Percentiles rank a stretch among this genome's conserved stretches.
Conservation (phyloP, 1,140 invertebrate genomes). For the Trissolcus basalis region DNA sequence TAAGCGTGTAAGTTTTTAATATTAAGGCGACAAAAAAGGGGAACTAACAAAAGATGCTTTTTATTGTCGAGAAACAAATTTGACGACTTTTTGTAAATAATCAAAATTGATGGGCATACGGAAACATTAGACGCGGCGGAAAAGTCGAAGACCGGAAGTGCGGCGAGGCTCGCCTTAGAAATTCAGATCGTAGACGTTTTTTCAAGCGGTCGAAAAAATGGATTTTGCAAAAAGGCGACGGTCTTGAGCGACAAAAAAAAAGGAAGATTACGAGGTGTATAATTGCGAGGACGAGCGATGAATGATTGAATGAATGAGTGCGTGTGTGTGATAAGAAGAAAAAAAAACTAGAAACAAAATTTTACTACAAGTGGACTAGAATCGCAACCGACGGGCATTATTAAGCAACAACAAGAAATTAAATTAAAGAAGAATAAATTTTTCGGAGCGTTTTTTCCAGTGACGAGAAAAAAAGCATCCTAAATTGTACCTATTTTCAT, state of each 20-base stretch:
- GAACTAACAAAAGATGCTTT: slow-evolving; percentile 10
- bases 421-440: slow-evolving; percentile 68
- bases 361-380: slow-evolving; percentile 77
- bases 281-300: slow-evolving; percentile 38
- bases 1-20: neutral
- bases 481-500: slow-evolving; percentile 78
- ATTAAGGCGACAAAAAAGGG: slow-evolving; percentile 11
- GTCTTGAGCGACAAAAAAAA: slow-evolving; percentile 26
- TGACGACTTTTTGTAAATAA: slow-evolving; percentile 56
- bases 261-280: slow-evolving; percentile 18
- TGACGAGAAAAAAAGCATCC: slow-evolving; percentile 73
- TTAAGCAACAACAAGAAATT: slow-evolving; percentile 65
- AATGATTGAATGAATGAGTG: slow-evolving; percentile 21
- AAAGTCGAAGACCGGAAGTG: slow-evolving; percentile 56
- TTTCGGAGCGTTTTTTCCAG: slow-evolving; percentile 74
- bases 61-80: slow-evolving; percentile 26
- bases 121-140: slow-evolving; percentile 41
- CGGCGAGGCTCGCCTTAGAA: slow-evolving; percentile 62
- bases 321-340: slow-evolving; percentile 1
- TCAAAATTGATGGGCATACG: slow-evolving; percentile 62
- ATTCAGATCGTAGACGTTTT: slow-evolving; percentile 64
- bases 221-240: slow-evolving; percentile 58
- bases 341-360: slow-evolving; percentile 70
- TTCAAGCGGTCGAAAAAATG: slow-evolving; percentile 43
- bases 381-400: slow-evolving; percentile 78